phyloP scores from a whole-genome alignment of 2,888 invertebrate genomes.

The Perithous albicinctus region DNA sequence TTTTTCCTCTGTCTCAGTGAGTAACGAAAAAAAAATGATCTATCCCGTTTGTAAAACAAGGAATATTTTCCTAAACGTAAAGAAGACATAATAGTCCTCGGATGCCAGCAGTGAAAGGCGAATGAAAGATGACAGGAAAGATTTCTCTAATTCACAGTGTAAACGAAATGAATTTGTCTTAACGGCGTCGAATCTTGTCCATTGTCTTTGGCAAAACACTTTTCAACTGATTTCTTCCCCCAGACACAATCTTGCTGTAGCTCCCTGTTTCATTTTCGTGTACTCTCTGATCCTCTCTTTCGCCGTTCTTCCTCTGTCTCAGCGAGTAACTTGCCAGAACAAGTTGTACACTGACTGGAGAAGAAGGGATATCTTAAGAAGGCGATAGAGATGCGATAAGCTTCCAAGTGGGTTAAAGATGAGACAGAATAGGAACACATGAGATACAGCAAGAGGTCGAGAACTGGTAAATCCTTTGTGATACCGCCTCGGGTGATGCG shows the following conservation, averaged over 20 bases:
- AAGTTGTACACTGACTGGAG: neutral
- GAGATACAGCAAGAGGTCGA: conserved; percentile 28
- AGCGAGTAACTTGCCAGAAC: conserved; percentile 17
- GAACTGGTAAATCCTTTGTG: conserved; percentile 62
- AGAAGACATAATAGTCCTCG: neutral
- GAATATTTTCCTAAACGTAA: too few species aligned
- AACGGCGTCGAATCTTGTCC: conserved; percentile 18
- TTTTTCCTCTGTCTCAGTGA: too few species aligned
- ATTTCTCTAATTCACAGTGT: conserved; percentile 25
- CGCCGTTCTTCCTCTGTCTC: neutral
- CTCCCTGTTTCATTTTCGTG: conserved; percentile 17
- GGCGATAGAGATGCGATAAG: conserved; percentile 16
- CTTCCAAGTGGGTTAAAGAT: conserved; percentile 49
- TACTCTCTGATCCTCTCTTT: neutral
- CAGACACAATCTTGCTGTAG: neutral
- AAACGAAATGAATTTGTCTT: conserved; percentile 49
- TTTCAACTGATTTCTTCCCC: neutral
- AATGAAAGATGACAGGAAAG: neutral
- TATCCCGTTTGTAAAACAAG: too few species aligned
- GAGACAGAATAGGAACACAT: conserved; percentile 41
- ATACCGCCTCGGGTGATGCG: conserved; percentile 53
- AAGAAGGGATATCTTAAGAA: conserved; percentile 38
- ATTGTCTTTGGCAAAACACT: conserved; percentile 19
- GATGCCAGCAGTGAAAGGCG: neutral
- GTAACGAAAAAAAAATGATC: too few species aligned